Evolutionary conservation across 2,797 vertebrate genomes (phyloP), one percentile per base, ranked within the genome.

Genomic region (Labroides dimidiatus): DNA sequence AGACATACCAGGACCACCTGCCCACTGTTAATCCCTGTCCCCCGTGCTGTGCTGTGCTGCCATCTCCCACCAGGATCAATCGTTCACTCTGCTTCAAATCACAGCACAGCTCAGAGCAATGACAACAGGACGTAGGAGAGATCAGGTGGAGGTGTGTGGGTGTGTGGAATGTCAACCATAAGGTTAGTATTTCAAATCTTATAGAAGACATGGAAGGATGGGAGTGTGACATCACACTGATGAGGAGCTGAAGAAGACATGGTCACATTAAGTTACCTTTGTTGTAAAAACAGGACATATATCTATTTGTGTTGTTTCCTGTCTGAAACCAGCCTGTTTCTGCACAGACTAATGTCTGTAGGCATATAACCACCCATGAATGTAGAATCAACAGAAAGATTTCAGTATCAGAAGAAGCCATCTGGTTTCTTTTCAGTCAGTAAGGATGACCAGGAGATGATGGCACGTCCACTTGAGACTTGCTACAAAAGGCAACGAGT

Each of bases 21-120:
- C 67, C 69, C 77, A 69, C 67, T 54, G 67, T 49, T 77, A 82
- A 82, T 82, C 79, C 66, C 57, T n/a, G 30, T 44, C 44, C 68
- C 52, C 47, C 13, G 39, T 37, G 2, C 20, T 2, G 20, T 24
- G 48, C 23, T 49, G 53, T 64, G 82, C 58, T 76, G 69, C 66
- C 16, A 9, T 27, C 61, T 37, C 77, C 74, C 9, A 68, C 66
- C 54, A 70, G 21, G 62, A 80, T 74, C 73, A 73, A 53, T 45
- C 54, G 47, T 57, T 39, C 41, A n/a, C 47, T 66, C 39, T 21
- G 44, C 54, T 36, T 58, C 44, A 36, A 27, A 60, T 74, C 45
- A 74, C 66, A 71, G 43, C 49, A 48, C 19, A 33, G 61, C 69
- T 71, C 67, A 81, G 39, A 56, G 69, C 59, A 19, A 37, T 43